Percentiles rank a stretch among this genome's conserved stretches.
Conservation (phyloP, 2,797 vertebrate genomes). For the Pangasius macronema region DNA sequence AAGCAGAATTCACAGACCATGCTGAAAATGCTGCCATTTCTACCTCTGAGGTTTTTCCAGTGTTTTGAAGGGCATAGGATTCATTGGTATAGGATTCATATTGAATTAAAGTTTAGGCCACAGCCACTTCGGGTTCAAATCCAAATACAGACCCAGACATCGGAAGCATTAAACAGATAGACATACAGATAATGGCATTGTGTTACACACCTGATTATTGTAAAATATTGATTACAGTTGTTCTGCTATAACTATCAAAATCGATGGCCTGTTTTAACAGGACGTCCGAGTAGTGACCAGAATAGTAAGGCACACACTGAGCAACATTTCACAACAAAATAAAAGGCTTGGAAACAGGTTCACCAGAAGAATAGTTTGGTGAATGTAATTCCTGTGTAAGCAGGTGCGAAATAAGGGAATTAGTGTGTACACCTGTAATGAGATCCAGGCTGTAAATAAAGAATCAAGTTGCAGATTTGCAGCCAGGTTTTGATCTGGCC, state of each 20-base stretch:
- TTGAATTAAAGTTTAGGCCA: background rate
- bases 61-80: background rate
- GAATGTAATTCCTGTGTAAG: slow-evolving; percentile 25
- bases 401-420: slow-evolving; percentile 36
- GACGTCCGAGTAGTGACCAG: background rate
- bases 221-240: background rate
- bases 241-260: background rate
- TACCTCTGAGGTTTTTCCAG: background rate
- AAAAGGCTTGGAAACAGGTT: background rate
- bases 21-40: background rate
- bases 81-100: background rate
- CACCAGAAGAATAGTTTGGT: background rate
- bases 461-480: slow-evolving; percentile 66
- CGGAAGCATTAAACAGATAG: background rate
- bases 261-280: background rate
- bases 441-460: slow-evolving; percentile 51
- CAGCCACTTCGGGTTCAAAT: background rate
- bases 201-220: background rate
- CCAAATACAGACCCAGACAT: background rate
- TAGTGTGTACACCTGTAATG: slow-evolving; percentile 33
- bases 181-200: background rate
- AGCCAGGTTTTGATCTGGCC: slow-evolving; percentile 63
- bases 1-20: background rate
- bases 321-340: background rate
- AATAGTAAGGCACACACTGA: background rate